Evolutionary conservation across 2,888 invertebrate species (phyloP).

Genomic region (Julus scandinavius): DNA sequence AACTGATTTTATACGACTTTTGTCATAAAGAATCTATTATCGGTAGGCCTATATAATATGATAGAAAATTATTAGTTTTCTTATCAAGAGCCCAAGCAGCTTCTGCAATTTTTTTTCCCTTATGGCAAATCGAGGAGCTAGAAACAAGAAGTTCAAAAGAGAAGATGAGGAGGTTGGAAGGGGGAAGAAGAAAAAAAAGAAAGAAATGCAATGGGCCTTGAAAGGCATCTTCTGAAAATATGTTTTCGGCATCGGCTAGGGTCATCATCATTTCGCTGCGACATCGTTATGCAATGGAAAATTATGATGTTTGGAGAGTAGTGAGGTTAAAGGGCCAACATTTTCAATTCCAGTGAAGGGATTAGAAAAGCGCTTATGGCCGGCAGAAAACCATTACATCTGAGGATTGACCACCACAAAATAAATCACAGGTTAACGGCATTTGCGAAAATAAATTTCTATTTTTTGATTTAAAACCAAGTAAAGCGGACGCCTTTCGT

Average conservation of each 20-base stretch:
- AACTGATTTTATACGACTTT: constrained; percentile 42
- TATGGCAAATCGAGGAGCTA: neutral
- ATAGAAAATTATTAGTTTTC: constrained; percentile 34
- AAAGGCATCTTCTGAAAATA: constrained; percentile 14
- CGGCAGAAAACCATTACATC: constrained; percentile 39
- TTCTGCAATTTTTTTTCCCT: neutral
- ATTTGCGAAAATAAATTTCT: constrained; percentile 34
- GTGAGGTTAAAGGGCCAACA: constrained; percentile 13
- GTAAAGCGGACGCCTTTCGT: neutral
- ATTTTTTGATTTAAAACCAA: constrained; percentile 1
- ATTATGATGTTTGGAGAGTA: constrained; percentile 15
- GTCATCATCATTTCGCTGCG: constrained; percentile 27
- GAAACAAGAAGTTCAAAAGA: neutral
- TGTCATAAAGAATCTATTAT: constrained; percentile 42
- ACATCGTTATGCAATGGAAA: neutral
- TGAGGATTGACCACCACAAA: constrained; percentile 8
- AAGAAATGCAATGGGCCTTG: constrained; percentile 21
- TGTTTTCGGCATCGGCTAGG: constrained; percentile 15
- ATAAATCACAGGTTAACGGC: constrained; percentile 20
- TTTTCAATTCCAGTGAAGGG: constrained; percentile 22
- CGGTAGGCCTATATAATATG: constrained; percentile 22
- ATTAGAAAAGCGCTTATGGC: constrained; percentile 39
- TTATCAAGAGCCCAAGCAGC: constrained; percentile 34
- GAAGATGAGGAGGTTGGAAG: neutral
- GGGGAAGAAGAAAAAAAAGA: neutral